Evolutionary conservation across 1,140 invertebrate species (phyloP), one percentile per base, ranked within the genome.

Genomic region (Cardiocondyla obscurior): DNA sequence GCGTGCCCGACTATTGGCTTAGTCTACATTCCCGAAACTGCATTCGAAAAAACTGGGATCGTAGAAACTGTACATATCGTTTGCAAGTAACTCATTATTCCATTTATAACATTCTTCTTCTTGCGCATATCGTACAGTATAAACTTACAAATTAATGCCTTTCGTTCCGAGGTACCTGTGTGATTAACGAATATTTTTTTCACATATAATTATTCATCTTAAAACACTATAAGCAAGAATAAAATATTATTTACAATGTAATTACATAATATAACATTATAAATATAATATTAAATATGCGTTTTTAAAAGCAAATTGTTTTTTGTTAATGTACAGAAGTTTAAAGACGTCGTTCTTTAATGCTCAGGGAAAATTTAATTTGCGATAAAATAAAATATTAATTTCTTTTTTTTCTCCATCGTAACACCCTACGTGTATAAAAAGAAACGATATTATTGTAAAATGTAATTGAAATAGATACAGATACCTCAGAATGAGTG

Each of bases 401-500:
- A 44, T 60, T 22, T 10, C 30, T 4, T 19, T 44, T 19, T 44
- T 16, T 10, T 16, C n/a, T 6, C n/a, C 0, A 0, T 19, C 25
- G 28, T 44, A 73, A 12, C 62, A 3, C 33, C 4, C 0, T 39
- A 62, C 19, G 7, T 4, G 4, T 33, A 49, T n/a, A 55, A 55
- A 30, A 62, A 36, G 3, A 74, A 62, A 46, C 2, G 25, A 33
- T 19, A 28, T 19, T 19, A 39, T 51, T 3, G 25, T n/a, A n/a
- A 51, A 76, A n/a, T 12, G 36, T 49, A 25, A 73, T 73, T 36
- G n/a, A 36, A 64, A 8, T n/a, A 36, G 42, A 62, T n/a, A 69
- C 46, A 53, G 25, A 72, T 73, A 85, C 42, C 19, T 85, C n/a
- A 65, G 58, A 84, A 81, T 49, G 22, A 8, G 33, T 44, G 8